Conservation (phyloP, 1,140 invertebrate species). For the Zaprionus vittiger region DNA sequence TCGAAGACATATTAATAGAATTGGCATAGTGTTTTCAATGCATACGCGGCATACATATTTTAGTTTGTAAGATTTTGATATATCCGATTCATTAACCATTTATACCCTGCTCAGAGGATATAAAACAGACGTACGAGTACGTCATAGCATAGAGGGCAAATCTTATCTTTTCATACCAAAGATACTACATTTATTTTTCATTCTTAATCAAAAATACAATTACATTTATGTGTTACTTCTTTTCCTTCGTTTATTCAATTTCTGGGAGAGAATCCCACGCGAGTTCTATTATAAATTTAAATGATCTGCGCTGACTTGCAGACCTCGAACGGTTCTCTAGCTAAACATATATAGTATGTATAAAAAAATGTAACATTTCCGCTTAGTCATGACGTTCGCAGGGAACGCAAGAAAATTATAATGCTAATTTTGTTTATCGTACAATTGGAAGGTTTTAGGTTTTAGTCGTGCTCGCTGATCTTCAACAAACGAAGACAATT, state of each 20-base stretch:
- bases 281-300: slow-evolving; percentile 2
- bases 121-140: background rate
- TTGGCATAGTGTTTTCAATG: too few species aligned
- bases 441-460: slow-evolving; percentile 58
- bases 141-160: background rate
- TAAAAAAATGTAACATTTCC: slow-evolving; percentile 23
- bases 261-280: background rate
- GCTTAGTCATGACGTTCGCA: slow-evolving; percentile 7
- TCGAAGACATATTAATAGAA: too few species aligned
- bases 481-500: slow-evolving; percentile 73
- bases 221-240: slow-evolving; percentile 15
- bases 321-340: slow-evolving; percentile 22
- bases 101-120: background rate
- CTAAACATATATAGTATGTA: slow-evolving; percentile 27
- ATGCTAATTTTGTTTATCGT: slow-evolving; percentile 58
- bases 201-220: slow-evolving; percentile 16
- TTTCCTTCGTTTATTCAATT: slow-evolving; percentile 7
- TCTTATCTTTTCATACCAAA: background rate
- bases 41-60: too few species aligned
- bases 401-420: slow-evolving; percentile 31
- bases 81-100: too few species aligned
- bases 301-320: slow-evolving; percentile 8
- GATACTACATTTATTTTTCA: background rate
- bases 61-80: too few species aligned
- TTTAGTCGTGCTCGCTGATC: slow-evolving; percentile 30